Base-by-base conservation (phyloP, 2,113 vertebrate species). In the Oncorhynchus kisutch region DNA sequence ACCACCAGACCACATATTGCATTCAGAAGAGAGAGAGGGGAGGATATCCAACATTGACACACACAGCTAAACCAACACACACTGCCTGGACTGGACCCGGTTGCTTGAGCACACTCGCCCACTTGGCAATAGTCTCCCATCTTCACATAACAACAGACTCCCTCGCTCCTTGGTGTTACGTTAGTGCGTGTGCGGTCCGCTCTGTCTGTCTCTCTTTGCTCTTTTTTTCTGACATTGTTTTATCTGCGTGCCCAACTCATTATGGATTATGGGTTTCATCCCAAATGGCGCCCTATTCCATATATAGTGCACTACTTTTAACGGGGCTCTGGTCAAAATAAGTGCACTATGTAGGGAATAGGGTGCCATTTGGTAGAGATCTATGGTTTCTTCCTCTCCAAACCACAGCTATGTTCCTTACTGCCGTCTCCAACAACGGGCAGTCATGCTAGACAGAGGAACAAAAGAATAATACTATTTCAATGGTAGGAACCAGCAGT, bases 141-240 rank as follows among this genome's bases (percentile, higher is more conserved):
- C 31, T 60, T 57, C 66, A 60, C 66, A n/a, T 45, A 45, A 31
- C 20, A 76, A 70, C 66, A 22, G 62, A 76, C 74, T 70, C 29
- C n/a, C 66, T 25, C 27, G 48, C 39, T 20, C 34, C 22, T 22
- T 64, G 2, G 24, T 16, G 7, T n/a, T 24, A 6, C 66, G 11
- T 78, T 24, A 31, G 76, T 59, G n/a, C n/a, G 65, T 78, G 70
- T 72, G 70, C 59, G 45, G 71, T 73, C 71, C 70, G 39, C 24
- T 73, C 49, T 12, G 14, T 16, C 25, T 67, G 12, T 59, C n/a
- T 13, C 3, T 34, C 67, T 6, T 18, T n/a, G 65, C 57, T 29
- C 8, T 72, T 22, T 74, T 13, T 67, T 31, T 67, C 18, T 29
- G 11, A 14, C 16, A 45, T 34, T 45, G n/a, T 20, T 74, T 16